phyloP scores from a whole-genome alignment of 2,797 vertebrate species.

The Lindbergichthys nudifrons region DNA sequence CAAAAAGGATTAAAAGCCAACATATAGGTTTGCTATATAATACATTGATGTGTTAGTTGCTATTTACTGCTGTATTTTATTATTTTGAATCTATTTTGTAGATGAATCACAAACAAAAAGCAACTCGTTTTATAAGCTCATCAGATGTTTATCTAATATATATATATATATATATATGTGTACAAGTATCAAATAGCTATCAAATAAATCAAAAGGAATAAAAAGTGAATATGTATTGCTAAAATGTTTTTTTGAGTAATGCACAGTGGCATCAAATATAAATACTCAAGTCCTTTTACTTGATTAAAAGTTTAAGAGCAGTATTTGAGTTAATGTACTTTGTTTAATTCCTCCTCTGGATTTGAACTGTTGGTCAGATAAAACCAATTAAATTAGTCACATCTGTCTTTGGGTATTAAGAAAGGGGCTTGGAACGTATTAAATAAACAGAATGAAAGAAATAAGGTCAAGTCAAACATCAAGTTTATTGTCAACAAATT shows the following conservation, averaged over 20 bases:
- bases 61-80: neutral
- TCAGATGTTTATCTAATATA: neutral
- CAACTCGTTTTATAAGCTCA: neutral
- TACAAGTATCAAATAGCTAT: neutral
- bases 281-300: conserved; percentile 3
- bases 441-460: neutral
- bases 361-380: neutral
- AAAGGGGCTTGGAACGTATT: neutral
- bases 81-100: neutral
- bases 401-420: neutral
- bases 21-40: neutral
- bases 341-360: neutral
- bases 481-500: neutral
- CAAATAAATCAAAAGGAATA: neutral
- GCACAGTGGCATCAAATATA: neutral
- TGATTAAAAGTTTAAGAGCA: neutral
- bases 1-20: neutral
- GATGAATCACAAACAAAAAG: neutral
- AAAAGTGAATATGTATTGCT: neutral
- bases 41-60: neutral
- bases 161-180: neutral
- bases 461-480: neutral
- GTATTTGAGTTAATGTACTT: neutral
- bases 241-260: neutral
- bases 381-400: neutral